Base-by-base conservation (phyloP, 92 coral and sea anemone genomes). In the Umimayanthus kanabou region DNA sequence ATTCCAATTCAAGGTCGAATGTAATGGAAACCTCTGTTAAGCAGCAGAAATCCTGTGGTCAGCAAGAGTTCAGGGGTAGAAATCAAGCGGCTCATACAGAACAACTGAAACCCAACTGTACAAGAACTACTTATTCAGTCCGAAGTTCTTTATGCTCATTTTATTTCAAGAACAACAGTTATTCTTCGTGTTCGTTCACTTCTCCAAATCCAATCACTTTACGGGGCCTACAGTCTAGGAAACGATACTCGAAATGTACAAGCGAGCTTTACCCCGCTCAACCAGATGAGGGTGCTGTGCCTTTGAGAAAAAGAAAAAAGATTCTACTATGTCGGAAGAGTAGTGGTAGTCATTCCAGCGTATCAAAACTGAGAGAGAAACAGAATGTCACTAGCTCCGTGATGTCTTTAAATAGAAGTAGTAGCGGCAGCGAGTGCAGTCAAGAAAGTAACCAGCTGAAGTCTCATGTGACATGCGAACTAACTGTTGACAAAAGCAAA, bases 141-240 rank as follows among this genome's bases (percentile, higher is more conserved):
- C 23, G 22, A 61, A 20, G 7, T 65, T 5, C 43, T 10, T 28
- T 18, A 9, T 39, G 14, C 28, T 61, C 85, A 8, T 20, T 47
- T 8, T 29, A 80, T 15, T 64, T 75, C 22, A 53, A 37, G 79
- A 75, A 20, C 2, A 14, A 9, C 23, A 65, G 39, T 30, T 66
- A 11, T 14, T 57, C 72, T 30, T 66, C 71, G 85, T 14, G 80
- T 13, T 53, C 88, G 26, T 94, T 94, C 76, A 90, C 91, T 13
- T 91, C 97, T 43, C 94, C 93, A 14, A 83, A 90, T 67, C 97
- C 97, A 22, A 94, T 94, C 23, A 92, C 90, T 0, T 74, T 94
- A 13, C 87, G 89, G 50, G 40, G 84, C 6, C 64, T 30, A 20
- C 80, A 47, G 33, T 69, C 90, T 45, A 84, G 90, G 80, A 92